Evolutionary conservation across 2,888 invertebrate species (phyloP).

Genomic region (Vesta saturnalis): DNA sequence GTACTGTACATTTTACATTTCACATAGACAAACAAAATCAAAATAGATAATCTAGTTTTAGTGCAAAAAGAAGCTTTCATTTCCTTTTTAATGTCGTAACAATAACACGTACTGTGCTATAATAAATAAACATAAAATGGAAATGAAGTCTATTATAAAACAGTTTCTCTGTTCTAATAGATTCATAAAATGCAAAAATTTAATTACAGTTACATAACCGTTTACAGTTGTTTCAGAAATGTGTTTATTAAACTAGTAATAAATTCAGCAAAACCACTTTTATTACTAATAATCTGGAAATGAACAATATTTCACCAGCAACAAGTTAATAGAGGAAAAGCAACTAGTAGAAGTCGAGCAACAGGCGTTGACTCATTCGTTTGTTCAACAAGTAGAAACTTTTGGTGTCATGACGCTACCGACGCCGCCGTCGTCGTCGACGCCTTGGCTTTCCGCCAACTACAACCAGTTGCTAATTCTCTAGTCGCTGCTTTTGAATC

Average conservation of each 20-base stretch:
- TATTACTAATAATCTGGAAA: conserved; percentile 9
- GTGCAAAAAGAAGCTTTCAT: too few relatives aligned
- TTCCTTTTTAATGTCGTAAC: too few relatives aligned
- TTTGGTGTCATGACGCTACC: conserved; percentile 26
- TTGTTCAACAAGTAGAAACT: conserved; percentile 51
- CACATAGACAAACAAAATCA: too few relatives aligned
- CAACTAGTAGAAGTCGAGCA: conserved; percentile 48
- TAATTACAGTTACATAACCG: conserved; percentile 8
- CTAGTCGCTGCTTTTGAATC: conserved; percentile 14
- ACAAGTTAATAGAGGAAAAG: conserved; percentile 48
- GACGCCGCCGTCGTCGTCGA: conserved; percentile 15
- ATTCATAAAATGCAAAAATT: conserved; percentile 5
- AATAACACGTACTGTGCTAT: too few relatives aligned
- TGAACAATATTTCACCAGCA: conserved; percentile 38
- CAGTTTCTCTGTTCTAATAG: background rate
- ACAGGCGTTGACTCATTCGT: conserved; percentile 26
- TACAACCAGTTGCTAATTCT: conserved; percentile 47
- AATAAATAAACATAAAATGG: background rate
- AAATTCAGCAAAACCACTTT: conserved; percentile 3
- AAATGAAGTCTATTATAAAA: background rate
- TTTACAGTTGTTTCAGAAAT: conserved; percentile 2
- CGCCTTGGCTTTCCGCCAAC: conserved; percentile 43
- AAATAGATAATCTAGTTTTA: too few relatives aligned
- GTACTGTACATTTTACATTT: too few relatives aligned
- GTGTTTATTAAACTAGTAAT: conserved; percentile 1